phyloP scores from a whole-genome alignment of 2,888 invertebrate genomes.

The Charanyca ferruginea region DNA sequence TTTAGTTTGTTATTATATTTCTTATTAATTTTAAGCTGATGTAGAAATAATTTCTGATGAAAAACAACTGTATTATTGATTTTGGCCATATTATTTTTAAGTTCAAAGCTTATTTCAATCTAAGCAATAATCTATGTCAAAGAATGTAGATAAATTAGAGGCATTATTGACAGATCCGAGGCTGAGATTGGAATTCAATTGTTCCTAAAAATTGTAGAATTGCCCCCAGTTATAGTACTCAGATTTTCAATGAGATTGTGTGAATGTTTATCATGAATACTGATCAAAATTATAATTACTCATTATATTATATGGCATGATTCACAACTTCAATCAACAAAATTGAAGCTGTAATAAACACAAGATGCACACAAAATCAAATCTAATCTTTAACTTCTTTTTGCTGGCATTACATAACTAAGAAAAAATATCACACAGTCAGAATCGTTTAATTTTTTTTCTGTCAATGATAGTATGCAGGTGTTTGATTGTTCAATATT shows the following conservation, averaged over 20 bases:
- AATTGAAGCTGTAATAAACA: background rate
- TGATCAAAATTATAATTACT: background rate
- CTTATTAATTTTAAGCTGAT: no score
- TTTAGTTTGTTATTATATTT: background rate
- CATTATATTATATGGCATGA: background rate
- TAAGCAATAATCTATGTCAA: no score
- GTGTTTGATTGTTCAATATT: constrained; percentile 49
- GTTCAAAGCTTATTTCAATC: no score
- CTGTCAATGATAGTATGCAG: constrained; percentile 16
- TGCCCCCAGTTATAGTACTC: background rate
- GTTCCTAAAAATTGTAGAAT: no score
- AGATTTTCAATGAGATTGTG: background rate
- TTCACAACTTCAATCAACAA: background rate
- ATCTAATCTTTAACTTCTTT: background rate
- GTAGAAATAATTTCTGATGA: no score
- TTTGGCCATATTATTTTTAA: no score
- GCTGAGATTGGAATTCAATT: no score
- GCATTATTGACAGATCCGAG: no score
- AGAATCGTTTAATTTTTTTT: constrained; percentile 7
- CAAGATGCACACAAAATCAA: background rate
- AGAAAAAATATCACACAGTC: background rate
- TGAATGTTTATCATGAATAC: background rate
- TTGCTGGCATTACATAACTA: constrained; percentile 1
- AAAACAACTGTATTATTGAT: no score
- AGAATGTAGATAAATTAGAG: no score